phyloP scores from a whole-genome alignment of 2,113 vertebrate genomes.

The Pheucticus melanocephalus region DNA sequence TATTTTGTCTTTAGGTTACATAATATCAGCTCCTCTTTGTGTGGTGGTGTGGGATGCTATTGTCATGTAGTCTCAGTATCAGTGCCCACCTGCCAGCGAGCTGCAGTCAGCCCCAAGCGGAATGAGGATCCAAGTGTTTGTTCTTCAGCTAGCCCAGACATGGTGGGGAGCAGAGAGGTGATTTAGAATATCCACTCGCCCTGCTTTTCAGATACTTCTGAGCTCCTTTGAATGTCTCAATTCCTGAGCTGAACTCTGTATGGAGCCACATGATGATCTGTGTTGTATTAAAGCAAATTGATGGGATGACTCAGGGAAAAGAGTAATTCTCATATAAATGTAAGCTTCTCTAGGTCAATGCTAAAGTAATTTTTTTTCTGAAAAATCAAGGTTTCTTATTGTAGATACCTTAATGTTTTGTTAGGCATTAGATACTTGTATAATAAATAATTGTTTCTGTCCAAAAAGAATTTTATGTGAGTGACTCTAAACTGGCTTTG shows the following conservation, averaged over 20 bases:
- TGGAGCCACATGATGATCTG: background rate
- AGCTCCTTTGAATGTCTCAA: background rate
- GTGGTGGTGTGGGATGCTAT: background rate
- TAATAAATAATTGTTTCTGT: constrained; percentile 3
- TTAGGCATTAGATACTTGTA: background rate
- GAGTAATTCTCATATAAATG: background rate
- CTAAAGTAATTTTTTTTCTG: background rate
- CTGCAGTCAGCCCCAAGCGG: background rate
- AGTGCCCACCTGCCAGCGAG: background rate
- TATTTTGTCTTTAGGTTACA: background rate
- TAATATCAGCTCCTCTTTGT: background rate
- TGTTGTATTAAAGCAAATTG: background rate
- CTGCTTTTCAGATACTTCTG: background rate
- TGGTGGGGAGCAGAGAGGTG: background rate
- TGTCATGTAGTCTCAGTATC: rapidly evolving
- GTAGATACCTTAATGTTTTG: background rate
- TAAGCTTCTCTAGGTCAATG: background rate
- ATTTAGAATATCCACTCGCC: too few relatives aligned
- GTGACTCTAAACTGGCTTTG: background rate
- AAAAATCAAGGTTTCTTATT: background rate
- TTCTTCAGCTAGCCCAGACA: background rate
- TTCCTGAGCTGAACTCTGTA: background rate
- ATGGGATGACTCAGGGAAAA: constrained; percentile 40
- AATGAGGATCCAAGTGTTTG: background rate
- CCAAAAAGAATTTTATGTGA: background rate